Evolutionary conservation across 2,888 invertebrate genomes (phyloP), one percentile per base, ranked within the genome.

Genomic region (Agriotes lineatus): DNA sequence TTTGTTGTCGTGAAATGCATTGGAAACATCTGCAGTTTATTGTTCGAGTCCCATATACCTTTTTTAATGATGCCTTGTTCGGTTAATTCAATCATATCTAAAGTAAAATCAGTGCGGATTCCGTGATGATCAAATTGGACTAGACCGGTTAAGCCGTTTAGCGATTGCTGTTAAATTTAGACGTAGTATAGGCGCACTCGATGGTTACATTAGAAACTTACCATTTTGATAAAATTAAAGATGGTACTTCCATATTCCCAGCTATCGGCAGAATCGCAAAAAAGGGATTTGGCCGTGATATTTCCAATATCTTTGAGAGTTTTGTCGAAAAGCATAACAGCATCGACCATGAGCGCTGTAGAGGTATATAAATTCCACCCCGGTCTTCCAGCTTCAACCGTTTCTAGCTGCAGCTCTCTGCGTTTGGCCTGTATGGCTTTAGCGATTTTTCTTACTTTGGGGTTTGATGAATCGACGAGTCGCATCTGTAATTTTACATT

Each of bases 181-280:
- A 25, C 3, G 25, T 10, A 35, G 9, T 19, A 42, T 16, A 42
- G 18, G 5, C 14, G 5, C 9, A 6, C 6, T 39, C 16, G 12
- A 19, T 44, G 1, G 9, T 44, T 3, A 44, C 7, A 44, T 5
- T 16, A 4, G 1, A 25, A 14, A 50, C 1, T 86, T 81, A 95
- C 95, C 76, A 90, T 88, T 85, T 91, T 91, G 86, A 96, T 90
- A 78, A 91, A 92, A 85, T 96, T 97, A 72, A 93, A 89, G 65
- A 97, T 85, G 74, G 91, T 94, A 70, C 90, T 92, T 18, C 97
- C 97, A 77, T 92, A 91, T 72, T 88, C 88, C 94, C 96, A 96
- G 58, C 89, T 86, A 63, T 87, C 85, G 19, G 85, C 85, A 52
- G 83, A 81, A 10, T 89, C 87, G 76, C 95, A 94, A 69, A 84